These are phyloP conservation scores for Otus scops DNA, from an alignment of 2,797 vertebrate genomes.

Conservation along the genomic window DNA sequence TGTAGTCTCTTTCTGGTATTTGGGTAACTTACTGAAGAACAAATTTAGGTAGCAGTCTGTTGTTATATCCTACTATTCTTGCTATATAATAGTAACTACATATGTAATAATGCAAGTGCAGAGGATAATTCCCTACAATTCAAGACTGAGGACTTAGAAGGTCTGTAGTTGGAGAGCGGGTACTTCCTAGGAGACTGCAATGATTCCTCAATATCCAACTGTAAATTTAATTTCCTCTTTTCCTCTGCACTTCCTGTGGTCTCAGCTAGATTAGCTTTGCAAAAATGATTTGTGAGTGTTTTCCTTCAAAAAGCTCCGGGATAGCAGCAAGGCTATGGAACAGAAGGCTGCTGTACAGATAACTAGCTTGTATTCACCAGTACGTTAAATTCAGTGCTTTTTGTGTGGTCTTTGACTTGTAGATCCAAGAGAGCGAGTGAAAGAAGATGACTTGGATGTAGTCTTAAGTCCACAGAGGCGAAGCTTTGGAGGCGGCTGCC, in stretches of 20 bases:
- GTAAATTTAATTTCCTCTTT: neutral
- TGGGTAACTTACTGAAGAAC: neutral
- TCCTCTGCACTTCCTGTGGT: neutral
- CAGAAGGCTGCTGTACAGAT: neutral
- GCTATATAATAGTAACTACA: rapidly evolving
- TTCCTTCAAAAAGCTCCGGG: neutral
- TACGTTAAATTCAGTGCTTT: rapidly evolving
- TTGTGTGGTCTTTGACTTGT: neutral
- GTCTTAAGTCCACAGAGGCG: slow-evolving; percentile 93
- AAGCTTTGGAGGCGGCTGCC: slow-evolving; percentile 95
- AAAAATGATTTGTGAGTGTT: neutral
- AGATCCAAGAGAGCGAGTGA: slow-evolving; percentile 95
- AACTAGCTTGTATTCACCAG: neutral
- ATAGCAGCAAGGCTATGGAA: neutral
- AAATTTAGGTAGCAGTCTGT: neutral
- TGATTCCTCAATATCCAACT: neutral
- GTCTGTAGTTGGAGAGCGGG: neutral
- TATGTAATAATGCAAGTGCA: neutral
- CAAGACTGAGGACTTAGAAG: neutral
- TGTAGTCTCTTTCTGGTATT: neutral
- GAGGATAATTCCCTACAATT: neutral
- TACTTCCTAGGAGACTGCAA: neutral
- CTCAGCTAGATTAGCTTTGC: neutral
- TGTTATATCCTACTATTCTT: rapidly evolving
- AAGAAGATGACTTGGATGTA: slow-evolving; percentile 96